Base-by-base conservation (phyloP, 2,797 vertebrate species). In the Leptodactylus fallax region DNA sequence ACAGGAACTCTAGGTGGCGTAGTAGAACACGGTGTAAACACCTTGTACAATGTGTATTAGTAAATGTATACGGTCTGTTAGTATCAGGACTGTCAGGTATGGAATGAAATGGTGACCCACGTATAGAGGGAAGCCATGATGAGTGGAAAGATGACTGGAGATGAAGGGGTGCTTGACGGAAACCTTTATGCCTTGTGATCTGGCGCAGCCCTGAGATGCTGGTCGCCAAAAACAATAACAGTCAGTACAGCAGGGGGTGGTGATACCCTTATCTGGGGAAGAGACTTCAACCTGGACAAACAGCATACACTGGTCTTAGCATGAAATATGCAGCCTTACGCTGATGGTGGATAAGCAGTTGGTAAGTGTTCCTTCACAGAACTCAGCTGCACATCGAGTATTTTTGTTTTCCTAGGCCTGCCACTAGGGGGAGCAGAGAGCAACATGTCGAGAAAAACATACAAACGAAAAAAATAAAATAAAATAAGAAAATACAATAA, bases 201-300 rank as follows among this genome's bases (percentile, higher is more conserved):
- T 82, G 71, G 89, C 6, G 90, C 84, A 87, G 90, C 90, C 90
- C 91, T 90, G 71, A 81, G 90, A 91, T 90, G 91, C 90, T 90
- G 91, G 95, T 94, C 93, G 93, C 92, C 90, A 90, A 86, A 94
- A 90, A 84, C 51, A 51, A 67, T 92, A 94, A 97, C 95, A 96
- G 96, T 95, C 95, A 92, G 92, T 91, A 92, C 88, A 93, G 95
- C 94, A 94, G 92, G 92, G 65, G 91, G 87, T 65, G 90, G 79
- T 88, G 90, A 36, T 36, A 36, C 91, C 91, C 90, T 93, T 63
- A 0, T 36, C 58, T 25, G 69, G 58, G 65, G 45, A 88, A 80
- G 65, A 88, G 17, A 60, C 53, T 49, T 82, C 63, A 79, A 72
- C 78, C 36, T 60, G 79, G 49, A 78, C 58, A 82, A 56, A 69